These are phyloP conservation scores for Meleagris gallopavo DNA, from an alignment of 2,113 vertebrate species.

Conservation along the genomic window DNA sequence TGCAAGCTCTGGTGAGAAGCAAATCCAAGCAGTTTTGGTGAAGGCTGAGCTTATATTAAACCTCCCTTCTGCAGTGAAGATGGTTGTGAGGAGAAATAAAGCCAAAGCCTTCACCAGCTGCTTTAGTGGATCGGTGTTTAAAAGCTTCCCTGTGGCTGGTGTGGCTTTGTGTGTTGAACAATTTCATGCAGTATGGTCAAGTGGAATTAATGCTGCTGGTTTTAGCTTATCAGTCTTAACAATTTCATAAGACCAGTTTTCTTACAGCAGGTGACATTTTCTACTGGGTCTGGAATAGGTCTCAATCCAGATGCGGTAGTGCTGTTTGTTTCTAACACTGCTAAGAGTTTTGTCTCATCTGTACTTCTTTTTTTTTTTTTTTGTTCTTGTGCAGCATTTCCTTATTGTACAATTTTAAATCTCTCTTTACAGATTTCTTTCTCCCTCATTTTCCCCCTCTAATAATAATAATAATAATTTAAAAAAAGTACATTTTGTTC, in stretches of 20 bases:
- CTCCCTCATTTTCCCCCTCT: background rate
- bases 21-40: background rate
- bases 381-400: background rate
- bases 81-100: background rate
- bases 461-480: conserved; percentile 62
- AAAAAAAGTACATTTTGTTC: conserved; percentile 52
- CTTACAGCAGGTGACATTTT: background rate
- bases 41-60: background rate
- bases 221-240: background rate
- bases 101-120: background rate
- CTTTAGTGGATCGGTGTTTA: background rate
- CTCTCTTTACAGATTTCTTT: background rate
- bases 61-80: background rate
- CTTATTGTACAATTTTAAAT: background rate
- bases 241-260: background rate
- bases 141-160: too few species aligned
- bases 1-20: background rate
- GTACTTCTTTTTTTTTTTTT: background rate
- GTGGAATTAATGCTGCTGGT: background rate
- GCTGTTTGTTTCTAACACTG: background rate
- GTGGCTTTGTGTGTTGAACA: background rate
- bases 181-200: accelerated
- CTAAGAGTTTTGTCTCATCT: background rate
- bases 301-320: background rate
- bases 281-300: background rate